Percentiles rank a stretch among this genome's conserved stretches.
These are phyloP conservation scores for Varanus salvator DNA, from an alignment of 2,113 vertebrate genomes.

Conservation along the genomic window DNA sequence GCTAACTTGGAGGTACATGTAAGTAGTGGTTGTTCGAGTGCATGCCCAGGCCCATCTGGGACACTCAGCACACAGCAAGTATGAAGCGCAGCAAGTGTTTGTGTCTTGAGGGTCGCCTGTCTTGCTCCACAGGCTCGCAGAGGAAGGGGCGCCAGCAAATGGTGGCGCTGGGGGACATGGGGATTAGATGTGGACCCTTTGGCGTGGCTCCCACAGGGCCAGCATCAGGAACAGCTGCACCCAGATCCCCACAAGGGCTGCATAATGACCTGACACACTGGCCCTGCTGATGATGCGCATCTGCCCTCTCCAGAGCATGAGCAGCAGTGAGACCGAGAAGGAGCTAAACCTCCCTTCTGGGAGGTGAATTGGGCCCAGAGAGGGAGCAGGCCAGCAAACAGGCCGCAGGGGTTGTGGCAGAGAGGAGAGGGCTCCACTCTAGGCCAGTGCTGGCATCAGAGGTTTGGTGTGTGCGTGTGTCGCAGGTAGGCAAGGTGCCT, in stretches of 20 bases:
- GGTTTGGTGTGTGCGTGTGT: too few relatives aligned
- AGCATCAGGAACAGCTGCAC: background rate
- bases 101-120: background rate
- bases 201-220: background rate
- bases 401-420: too few relatives aligned
- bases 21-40: background rate
- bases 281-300: background rate
- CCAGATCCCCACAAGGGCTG: background rate
- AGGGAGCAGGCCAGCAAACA: too few relatives aligned
- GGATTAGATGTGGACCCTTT: background rate
- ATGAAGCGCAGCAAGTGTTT: background rate
- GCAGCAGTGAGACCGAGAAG: background rate
- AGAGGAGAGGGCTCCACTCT: too few relatives aligned
- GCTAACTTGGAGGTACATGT: fast-evolving
- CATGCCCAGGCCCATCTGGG: fast-evolving
- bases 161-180: background rate
- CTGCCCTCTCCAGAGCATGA: background rate
- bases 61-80: background rate
- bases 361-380: too few relatives aligned
- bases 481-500: too few relatives aligned
- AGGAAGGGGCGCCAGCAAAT: background rate
- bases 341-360: too few relatives aligned
- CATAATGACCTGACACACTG: too few relatives aligned
- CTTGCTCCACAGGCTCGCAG: background rate
- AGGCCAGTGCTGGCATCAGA: too few relatives aligned